phyloP scores from a whole-genome alignment of 2,113 vertebrate genomes.

The Bagarius yarrelli region DNA sequence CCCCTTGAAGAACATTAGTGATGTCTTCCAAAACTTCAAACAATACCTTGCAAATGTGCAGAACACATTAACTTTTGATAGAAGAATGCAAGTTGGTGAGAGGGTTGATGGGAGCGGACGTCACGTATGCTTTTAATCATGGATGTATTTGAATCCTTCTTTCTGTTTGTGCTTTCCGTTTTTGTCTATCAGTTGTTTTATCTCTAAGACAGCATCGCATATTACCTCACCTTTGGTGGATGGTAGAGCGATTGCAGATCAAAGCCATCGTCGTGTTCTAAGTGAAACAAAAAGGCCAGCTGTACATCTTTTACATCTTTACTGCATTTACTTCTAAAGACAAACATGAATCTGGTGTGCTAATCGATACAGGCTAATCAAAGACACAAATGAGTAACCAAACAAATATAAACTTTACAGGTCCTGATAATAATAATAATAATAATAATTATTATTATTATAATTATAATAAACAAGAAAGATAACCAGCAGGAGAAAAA shows the following conservation, averaged over 20 bases:
- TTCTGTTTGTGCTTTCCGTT: background rate
- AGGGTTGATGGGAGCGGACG: background rate
- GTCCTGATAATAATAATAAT: background rate
- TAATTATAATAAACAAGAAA: background rate
- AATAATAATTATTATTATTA: too few relatives aligned
- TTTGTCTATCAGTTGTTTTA: background rate
- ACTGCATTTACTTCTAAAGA: background rate
- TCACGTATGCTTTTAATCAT: background rate
- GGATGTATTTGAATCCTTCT: background rate
- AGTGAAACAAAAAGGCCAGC: background rate
- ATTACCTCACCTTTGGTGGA: background rate
- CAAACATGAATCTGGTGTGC: background rate
- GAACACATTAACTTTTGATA: background rate
- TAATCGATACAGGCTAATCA: background rate
- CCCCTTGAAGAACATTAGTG: background rate
- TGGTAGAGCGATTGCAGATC: background rate
- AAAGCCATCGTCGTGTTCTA: background rate
- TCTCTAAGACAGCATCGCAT: background rate
- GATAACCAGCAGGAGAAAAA: background rate
- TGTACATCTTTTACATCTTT: background rate
- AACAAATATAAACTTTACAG: background rate
- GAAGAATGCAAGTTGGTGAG: background rate
- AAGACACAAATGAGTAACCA: background rate
- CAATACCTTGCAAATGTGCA: background rate
- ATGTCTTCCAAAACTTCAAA: constrained; percentile 5